These are phyloP conservation scores for Pherbina coryleti DNA, from an alignment of 2,888 invertebrate genomes.

Conservation along the genomic window DNA sequence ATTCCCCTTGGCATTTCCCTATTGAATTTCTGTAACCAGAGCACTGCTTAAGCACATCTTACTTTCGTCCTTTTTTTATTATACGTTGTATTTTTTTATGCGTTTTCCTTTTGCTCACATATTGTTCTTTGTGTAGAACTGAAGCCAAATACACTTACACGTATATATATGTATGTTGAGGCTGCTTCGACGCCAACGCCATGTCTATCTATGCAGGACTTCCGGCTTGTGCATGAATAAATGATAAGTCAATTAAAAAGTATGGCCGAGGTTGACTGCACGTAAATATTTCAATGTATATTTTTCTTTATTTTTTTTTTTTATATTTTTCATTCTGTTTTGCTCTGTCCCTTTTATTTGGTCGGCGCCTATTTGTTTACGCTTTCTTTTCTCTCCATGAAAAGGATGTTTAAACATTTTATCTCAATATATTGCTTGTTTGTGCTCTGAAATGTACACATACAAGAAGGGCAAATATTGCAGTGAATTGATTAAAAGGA, in stretches of 20 bases:
- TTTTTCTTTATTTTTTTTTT: constrained; percentile 14
- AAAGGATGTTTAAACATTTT: constrained; percentile 1
- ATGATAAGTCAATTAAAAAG: constrained; percentile 66
- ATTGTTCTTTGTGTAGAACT: too few relatives aligned
- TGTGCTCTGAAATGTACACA: constrained; percentile 10
- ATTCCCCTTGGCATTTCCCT: too few relatives aligned
- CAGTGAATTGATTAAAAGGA: constrained; percentile 12
- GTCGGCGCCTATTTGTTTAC: neutral
- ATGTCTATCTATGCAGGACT: constrained; percentile 15
- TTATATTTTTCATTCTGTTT: neutral
- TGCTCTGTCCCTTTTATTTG: neutral
- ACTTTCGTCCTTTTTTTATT: neutral
- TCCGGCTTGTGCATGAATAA: constrained; percentile 58
- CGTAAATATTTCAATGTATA: constrained; percentile 59
- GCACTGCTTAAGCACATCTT: too few relatives aligned
- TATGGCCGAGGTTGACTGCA: constrained; percentile 58
- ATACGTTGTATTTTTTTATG: neutral
- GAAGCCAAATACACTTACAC: neutral
- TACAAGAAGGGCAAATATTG: constrained; percentile 2
- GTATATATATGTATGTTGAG: neutral
- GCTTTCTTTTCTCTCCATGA: neutral
- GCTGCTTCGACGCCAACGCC: neutral
- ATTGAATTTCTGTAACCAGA: too few relatives aligned
- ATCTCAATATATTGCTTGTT: neutral
- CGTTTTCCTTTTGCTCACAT: neutral